Conservation (phyloP, 2,797 vertebrate species). For the Neoniphon sammara region DNA sequence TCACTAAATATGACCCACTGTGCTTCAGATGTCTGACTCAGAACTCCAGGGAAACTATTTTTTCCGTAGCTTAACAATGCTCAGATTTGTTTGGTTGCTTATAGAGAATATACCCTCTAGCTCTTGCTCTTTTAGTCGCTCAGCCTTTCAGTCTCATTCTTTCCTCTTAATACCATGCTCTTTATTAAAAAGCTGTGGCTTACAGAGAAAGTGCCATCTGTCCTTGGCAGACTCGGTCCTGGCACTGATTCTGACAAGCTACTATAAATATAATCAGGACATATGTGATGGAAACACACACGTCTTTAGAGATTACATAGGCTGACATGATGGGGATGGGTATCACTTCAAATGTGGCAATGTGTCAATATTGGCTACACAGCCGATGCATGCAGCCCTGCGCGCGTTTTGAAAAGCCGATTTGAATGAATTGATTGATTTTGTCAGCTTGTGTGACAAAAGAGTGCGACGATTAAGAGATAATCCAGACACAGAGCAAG, state of each 20-base stretch:
- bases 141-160: conserved; percentile 17
- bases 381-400: conserved; percentile 13
- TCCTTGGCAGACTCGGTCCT: conserved; percentile 67
- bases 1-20: conserved; percentile 38
- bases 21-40: conserved; percentile 34
- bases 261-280: conserved; percentile 77
- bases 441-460: conserved; percentile 3
- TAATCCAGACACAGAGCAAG: conserved; percentile 29
- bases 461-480: conserved; percentile 25
- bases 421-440: conserved; percentile 13
- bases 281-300: conserved; percentile 71
- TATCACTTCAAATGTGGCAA: not conserved
- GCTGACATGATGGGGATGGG: conserved; percentile 13
- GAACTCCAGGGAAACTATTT: conserved; percentile 10
- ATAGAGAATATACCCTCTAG: conserved; percentile 7
- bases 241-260: conserved; percentile 57
- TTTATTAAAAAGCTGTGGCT: conserved; percentile 68
- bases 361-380: conserved; percentile 40
- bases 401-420: not conserved
- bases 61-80: not conserved
- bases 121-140: not conserved
- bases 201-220: conserved; percentile 78
- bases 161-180: conserved; percentile 39
- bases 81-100: conserved; percentile 19
- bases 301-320: conserved; percentile 35